Percentiles rank a stretch among this genome's conserved stretches.
Conservation (phyloP, 2,797 vertebrate genomes). For the Spatula clypeata region DNA sequence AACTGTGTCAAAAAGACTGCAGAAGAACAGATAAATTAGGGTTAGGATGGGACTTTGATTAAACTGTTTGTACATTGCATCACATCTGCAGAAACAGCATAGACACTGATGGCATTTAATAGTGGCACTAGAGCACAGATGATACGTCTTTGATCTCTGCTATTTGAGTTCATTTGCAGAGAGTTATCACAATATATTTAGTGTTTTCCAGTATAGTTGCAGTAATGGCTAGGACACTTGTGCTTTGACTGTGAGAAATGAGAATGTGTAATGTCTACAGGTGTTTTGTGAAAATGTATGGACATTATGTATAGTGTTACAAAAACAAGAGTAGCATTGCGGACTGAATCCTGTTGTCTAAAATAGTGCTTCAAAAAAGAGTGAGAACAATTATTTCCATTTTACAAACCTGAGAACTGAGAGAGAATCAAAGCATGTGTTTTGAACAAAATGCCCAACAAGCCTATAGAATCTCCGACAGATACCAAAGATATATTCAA, state of each 20-base stretch:
- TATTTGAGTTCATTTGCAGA: background rate
- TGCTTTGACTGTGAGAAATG: background rate
- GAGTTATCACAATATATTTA: background rate
- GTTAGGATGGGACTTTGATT: background rate
- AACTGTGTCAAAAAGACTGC: background rate
- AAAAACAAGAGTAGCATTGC: background rate
- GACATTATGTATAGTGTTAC: accelerated
- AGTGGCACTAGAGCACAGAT: background rate
- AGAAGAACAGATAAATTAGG: background rate
- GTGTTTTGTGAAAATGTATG: background rate
- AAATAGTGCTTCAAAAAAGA: background rate
- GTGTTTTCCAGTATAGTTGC: background rate
- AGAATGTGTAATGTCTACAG: background rate
- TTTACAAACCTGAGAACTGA: background rate
- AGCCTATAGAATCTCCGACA: background rate
- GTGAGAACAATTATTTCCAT: background rate
- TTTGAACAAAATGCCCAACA: background rate
- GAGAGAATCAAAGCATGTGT: background rate
- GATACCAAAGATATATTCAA: background rate
- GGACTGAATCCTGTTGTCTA: background rate
- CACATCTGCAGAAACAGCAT: background rate
- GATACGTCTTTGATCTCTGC: background rate
- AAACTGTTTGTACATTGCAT: background rate
- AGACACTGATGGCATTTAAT: background rate
- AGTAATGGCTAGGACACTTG: background rate